Conservation (phyloP, 2,888 invertebrate species). For the Calliphora vomitoria region DNA sequence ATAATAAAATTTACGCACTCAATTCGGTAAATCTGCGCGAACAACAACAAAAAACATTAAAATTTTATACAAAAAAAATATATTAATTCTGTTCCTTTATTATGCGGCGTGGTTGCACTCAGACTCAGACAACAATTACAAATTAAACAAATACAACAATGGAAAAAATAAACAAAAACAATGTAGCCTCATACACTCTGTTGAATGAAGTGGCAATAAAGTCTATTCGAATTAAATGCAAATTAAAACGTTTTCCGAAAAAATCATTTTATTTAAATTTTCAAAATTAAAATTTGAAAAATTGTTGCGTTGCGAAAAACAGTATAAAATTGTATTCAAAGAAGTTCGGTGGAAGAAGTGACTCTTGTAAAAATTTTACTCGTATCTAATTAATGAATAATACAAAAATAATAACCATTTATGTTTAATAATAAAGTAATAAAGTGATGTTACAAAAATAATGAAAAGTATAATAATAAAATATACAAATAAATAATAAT, state of each 20-base stretch:
- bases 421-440: background rate
- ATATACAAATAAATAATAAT: too few species aligned
- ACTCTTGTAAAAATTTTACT: conserved; percentile 24
- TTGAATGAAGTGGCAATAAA: conserved; percentile 68
- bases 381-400: background rate
- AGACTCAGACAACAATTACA: conserved; percentile 53
- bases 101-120: conserved; percentile 42
- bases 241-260: conserved; percentile 19
- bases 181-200: conserved; percentile 75
- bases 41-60: conserved; percentile 10
- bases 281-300: conserved; percentile 43
- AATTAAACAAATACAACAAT: conserved; percentile 24
- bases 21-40: conserved; percentile 75
- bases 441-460: background rate
- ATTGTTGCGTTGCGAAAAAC: conserved; percentile 37
- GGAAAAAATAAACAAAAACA: conserved; percentile 30
- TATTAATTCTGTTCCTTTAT: conserved; percentile 16
- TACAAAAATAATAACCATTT: background rate
- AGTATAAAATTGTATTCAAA: conserved; percentile 65
- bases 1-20: conserved; percentile 63
- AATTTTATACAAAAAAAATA: conserved; percentile 17
- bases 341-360: conserved; percentile 61
- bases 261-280: conserved; percentile 38
- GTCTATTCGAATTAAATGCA: conserved; percentile 50
- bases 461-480: background rate